Evolutionary conservation across 2,888 invertebrate species (phyloP).

Genomic region (Leucania comma): DNA sequence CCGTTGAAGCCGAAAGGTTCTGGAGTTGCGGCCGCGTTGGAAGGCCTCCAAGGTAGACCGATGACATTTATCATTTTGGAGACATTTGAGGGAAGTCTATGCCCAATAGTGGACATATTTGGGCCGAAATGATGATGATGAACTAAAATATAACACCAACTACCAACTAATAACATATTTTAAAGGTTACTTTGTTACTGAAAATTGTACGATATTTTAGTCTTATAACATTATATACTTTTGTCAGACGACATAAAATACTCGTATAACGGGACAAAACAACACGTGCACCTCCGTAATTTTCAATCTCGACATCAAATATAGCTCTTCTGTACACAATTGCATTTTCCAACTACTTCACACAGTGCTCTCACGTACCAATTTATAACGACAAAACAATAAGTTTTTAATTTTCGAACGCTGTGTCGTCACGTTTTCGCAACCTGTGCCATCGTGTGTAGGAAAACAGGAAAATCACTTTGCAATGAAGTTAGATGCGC

Average conservation of each 20-base stretch:
- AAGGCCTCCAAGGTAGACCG: too few species aligned
- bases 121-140: too few species aligned
- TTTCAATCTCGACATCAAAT: slow-evolving; percentile 48
- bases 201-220: not conserved
- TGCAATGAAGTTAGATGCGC: slow-evolving; percentile 87
- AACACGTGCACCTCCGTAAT: slow-evolving; percentile 11
- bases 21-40: too few species aligned
- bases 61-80: too few species aligned
- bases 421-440: slow-evolving; percentile 73
- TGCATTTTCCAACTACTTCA: slow-evolving; percentile 46
- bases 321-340: slow-evolving; percentile 36
- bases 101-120: too few species aligned
- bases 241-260: slow-evolving; percentile 17
- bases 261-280: not conserved
- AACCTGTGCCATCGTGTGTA: slow-evolving; percentile 71
- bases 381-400: slow-evolving; percentile 61
- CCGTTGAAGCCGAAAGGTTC: too few species aligned
- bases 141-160: too few species aligned
- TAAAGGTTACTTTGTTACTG: too few species aligned
- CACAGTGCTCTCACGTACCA: slow-evolving; percentile 54
- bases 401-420: slow-evolving; percentile 66
- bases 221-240: not conserved
- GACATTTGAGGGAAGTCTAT: too few species aligned
- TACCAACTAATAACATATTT: too few species aligned
- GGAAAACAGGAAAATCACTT: slow-evolving; percentile 87